Conservation (phyloP, 2,888 invertebrate species). For the Apamea crenata region DNA sequence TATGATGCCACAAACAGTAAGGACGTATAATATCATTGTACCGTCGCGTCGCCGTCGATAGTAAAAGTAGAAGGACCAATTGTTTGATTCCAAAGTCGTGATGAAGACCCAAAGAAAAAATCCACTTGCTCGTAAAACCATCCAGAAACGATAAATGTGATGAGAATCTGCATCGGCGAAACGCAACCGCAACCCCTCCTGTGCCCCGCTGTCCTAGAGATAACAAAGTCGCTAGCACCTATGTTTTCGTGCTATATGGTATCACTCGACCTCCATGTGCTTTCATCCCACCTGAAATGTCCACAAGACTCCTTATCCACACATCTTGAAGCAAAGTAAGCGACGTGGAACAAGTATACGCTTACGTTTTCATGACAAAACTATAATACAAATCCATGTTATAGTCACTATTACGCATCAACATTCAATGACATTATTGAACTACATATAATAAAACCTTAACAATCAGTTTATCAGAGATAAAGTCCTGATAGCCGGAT, state of each 20-base stretch:
- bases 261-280: background rate
- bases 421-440: background rate
- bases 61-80: background rate
- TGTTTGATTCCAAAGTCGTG: background rate
- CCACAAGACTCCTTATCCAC: too few relatives aligned
- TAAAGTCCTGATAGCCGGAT: constrained; percentile 33
- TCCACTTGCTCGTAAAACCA: background rate
- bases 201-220: background rate
- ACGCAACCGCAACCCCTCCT: background rate
- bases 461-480: constrained; percentile 36
- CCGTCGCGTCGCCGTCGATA: too few relatives aligned
- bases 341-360: background rate
- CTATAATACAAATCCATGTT: background rate
- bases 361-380: background rate
- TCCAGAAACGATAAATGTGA: too few relatives aligned
- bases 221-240: background rate
- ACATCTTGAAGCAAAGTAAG: background rate
- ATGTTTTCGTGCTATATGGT: background rate
- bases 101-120: background rate
- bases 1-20: background rate
- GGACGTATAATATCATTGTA: background rate
- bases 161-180: background rate
- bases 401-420: constrained; percentile 5
- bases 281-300: background rate
- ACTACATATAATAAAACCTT: constrained; percentile 29